These are phyloP conservation scores for Onthophagus taurus DNA, from an alignment of 1,140 invertebrate species.

Conservation along the genomic window DNA sequence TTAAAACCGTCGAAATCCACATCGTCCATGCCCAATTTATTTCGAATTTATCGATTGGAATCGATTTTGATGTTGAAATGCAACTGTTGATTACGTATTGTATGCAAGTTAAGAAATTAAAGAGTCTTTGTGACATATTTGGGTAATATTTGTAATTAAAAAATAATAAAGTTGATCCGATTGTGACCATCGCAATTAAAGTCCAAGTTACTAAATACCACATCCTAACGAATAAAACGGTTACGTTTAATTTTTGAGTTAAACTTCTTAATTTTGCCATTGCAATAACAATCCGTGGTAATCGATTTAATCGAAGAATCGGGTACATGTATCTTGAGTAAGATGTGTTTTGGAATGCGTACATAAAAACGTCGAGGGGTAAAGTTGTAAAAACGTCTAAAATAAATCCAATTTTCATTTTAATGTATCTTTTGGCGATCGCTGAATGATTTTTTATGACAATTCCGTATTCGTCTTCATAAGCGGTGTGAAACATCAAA, in stretches of 20 bases:
- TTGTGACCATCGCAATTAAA: conserved; percentile 4
- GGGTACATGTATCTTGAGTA: not conserved
- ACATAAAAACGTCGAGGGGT: not conserved
- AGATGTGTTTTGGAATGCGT: not conserved
- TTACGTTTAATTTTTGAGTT: conserved; percentile 16
- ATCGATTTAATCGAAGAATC: conserved; percentile 10
- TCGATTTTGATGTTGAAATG: not conserved
- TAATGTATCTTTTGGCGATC: conserved; percentile 12
- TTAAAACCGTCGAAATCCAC: not conserved
- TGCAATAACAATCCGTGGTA: conserved; percentile 7
- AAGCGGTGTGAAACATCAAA: conserved; percentile 16
- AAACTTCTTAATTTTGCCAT: conserved; percentile 6
- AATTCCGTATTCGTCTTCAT: conserved; percentile 17
- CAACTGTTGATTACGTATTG: not conserved
- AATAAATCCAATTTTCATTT: conserved; percentile 12
- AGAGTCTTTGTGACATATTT: not conserved
- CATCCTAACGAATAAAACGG: conserved; percentile 9
- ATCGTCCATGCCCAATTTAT: not conserved
- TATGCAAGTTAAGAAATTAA: not conserved
- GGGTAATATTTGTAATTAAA: not conserved
- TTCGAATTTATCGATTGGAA: not conserved
- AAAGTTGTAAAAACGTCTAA: conserved; percentile 5
- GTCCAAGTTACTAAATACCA: conserved; percentile 3
- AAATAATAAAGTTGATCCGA: not conserved
- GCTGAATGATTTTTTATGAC: conserved; percentile 2